A percentile compares a stretch with the other conserved stretches of the same genome.
phyloP scores from a whole-genome alignment of 2,113 vertebrate genomes.

The Pristiophorus japonicus region DNA sequence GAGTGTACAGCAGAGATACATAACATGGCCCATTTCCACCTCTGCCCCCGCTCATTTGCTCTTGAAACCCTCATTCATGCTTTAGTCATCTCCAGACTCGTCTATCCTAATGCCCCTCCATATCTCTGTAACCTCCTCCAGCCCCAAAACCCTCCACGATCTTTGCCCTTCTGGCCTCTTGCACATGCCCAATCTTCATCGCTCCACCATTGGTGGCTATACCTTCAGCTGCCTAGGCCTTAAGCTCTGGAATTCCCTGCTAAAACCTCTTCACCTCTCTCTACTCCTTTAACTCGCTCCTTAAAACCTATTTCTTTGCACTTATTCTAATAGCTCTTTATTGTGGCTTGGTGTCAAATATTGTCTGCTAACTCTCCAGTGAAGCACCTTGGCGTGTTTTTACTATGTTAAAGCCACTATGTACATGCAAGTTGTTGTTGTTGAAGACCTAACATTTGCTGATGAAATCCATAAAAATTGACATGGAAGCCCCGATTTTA shows the following conservation, averaged over 20 bases:
- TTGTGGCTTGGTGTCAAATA: background rate
- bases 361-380: background rate
- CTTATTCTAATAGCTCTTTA: background rate
- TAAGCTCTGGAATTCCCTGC: no score
- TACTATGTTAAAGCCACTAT: background rate
- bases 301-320: background rate
- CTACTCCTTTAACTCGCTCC: background rate
- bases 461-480: background rate
- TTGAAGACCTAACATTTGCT: background rate
- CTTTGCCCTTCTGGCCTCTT: background rate
- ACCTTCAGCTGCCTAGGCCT: background rate
- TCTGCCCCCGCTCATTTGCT: background rate
- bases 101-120: background rate
- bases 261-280: background rate
- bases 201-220: background rate
- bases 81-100: background rate
- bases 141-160: background rate
- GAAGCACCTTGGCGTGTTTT: background rate
- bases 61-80: background rate
- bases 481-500: background rate
- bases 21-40: background rate
- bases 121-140: background rate
- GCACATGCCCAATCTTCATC: background rate
- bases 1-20: background rate
- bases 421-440: background rate